A percentile compares a stretch with the other conserved stretches of the same genome.
phyloP scores from a whole-genome alignment of 2,113 vertebrate genomes.

The Glaucomys volans region DNA sequence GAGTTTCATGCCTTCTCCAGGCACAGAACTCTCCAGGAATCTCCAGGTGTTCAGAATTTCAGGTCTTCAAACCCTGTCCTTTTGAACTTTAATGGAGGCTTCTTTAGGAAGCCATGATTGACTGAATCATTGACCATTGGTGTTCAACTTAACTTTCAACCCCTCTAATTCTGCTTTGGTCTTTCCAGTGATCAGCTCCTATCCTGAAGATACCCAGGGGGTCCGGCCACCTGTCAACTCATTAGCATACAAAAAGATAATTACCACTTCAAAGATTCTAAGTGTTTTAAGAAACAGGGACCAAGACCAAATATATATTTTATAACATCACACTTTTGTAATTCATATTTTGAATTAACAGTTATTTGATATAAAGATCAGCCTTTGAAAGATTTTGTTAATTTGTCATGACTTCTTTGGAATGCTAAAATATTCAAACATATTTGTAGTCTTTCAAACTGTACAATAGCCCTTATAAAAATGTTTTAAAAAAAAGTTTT shows the following conservation, averaged over 20 bases:
- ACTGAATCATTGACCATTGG: no score
- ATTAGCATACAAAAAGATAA: neutral
- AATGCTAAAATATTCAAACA: neutral
- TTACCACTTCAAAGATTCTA: neutral
- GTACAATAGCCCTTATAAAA: neutral
- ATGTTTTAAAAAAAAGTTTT: no score
- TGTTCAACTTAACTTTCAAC: no score
- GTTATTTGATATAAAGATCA: neutral
- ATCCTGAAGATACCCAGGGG: no score
- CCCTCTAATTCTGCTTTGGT: neutral
- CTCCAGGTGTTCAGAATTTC: neutral
- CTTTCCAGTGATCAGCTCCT: neutral
- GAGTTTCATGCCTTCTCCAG: neutral
- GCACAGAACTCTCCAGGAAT: neutral
- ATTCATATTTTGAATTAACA: constrained; percentile 20
- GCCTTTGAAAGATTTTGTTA: neutral
- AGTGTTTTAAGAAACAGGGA: neutral
- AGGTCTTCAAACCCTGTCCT: neutral
- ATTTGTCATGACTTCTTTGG: neutral
- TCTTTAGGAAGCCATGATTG: neutral
- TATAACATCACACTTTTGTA: neutral
- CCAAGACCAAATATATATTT: neutral
- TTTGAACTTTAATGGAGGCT: neutral
- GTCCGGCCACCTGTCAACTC: neutral
- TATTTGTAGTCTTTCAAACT: neutral